Evolutionary conservation across 1,140 invertebrate species (phyloP), one percentile per base, ranked within the genome.

Genomic region (Dinoponera quadriceps): DNA sequence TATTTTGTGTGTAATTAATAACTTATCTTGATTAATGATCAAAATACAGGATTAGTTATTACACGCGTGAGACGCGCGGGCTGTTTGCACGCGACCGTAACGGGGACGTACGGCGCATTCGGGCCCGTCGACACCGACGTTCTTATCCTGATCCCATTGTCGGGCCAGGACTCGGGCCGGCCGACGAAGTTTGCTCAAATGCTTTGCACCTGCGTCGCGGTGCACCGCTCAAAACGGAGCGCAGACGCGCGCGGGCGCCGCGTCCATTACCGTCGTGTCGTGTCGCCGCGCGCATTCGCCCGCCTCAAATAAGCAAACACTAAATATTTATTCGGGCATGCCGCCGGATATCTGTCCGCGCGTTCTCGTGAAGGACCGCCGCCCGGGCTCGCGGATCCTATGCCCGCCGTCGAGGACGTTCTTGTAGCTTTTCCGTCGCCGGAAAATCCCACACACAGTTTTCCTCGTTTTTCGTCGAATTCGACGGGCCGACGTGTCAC

Each of bases 301-400:
- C 68, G 38, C 51, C 75, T 59, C 75, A 57, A 48, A 44, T 57
- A 59, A 80, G 75, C 51, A 80, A 80, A 80, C 51, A 57, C 72
- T 83, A 84, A 84, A 84, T 84, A 84, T 84, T 84, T 84, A 80
- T 84, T 80, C 74, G 74, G 82, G 74, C 73, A 57, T 57, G 63
- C 73, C 49, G 72, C 48, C 62, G 62, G 27, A 57, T 49, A 51
- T 82, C 71, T 55, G 72, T 63, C 65, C 65, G 22, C 74, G 49
- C 20, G 72, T 33, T 69, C n/a, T 69, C 51, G 65, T 80, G 51
- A 48, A 51, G 65, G 22, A 68, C 22, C 75, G 49, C 33, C 22
- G 72, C 16, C 57, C 51, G 57, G 48, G 22, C 59, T 63, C 60
- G 27, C 16, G 9, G 29, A 38, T 65, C 33, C 25, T 5, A 9